Evolutionary conservation across 1,140 invertebrate genomes (phyloP), one percentile per base, ranked within the genome.

Genomic region (Drosophila sulfurigaster): DNA sequence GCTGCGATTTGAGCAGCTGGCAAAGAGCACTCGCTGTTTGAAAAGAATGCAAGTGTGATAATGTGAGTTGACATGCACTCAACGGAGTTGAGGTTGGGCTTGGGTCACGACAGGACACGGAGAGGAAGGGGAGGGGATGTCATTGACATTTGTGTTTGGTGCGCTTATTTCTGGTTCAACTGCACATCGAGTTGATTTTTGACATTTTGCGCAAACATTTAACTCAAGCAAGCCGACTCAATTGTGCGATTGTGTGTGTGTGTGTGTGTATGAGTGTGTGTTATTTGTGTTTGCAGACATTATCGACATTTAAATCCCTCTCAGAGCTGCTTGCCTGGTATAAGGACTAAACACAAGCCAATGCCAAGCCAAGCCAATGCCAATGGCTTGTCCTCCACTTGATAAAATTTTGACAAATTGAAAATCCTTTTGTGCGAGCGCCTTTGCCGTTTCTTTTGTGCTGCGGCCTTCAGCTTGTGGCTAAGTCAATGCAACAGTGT

Each of bases 301-400:
- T 89, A 89, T 90, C 85, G 86, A 89, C 85, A 90, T 90, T 90
- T 89, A 86, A 89, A 90, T 86, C 81, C 81, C 81, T 58, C 66
- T 81, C 81, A 64, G 79, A 65, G 79, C 52, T 62, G 76, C 59
- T 70, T 70, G 73, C 64, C 32, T 38, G 7, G 7, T 38, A 30
- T 35, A 38, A 70, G 74, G 52, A 65, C 68, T 54, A 68, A 73
- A 46, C 64, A 65, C 54, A 71, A 56, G 41, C 13, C 62, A 41
- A 65, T 72, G 20, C 20, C 20, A 25, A 25, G 20, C 20, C 20
- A 25, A 25, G 66, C 65, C 65, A 67, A 49, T 82, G 54, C 60
- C 52, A 46, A 48, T 38, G 49, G 64, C 57, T 76, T 67, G 59
- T 69, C 62, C 59, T 71, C 52, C 82, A 87, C 82, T 88, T 85